These are phyloP conservation scores for Aix galericulata DNA, from an alignment of 2,113 vertebrate species.

Conservation along the genomic window DNA sequence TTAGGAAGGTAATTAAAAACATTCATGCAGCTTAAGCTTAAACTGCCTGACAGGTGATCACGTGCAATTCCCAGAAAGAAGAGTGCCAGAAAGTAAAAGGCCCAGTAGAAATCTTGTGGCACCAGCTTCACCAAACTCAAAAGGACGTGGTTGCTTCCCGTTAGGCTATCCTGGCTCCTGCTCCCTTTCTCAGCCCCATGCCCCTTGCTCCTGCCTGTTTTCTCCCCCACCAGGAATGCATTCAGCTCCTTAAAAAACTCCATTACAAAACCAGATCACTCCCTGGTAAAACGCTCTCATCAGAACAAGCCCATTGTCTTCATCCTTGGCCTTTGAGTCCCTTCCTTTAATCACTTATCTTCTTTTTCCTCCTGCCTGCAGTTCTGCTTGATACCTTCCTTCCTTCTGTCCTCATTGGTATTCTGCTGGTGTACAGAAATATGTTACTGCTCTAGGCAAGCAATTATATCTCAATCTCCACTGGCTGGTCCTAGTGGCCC, in stretches of 20 bases:
- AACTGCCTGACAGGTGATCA: not conserved
- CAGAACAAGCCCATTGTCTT: conserved; percentile 13
- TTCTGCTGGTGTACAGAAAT: conserved; percentile 78
- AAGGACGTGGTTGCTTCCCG: not conserved
- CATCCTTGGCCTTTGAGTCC: conserved; percentile 6
- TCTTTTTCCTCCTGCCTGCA: conserved; percentile 27
- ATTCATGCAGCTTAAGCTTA: not conserved
- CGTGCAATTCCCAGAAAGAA: not conserved
- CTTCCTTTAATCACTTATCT: conserved; percentile 43
- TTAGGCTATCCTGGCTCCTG: not conserved
- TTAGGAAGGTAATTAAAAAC: not conserved
- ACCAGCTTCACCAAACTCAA: not conserved
- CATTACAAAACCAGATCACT: not conserved
- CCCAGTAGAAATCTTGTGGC: not conserved
- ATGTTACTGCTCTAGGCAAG: conserved; percentile 81
- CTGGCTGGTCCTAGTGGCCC: conserved; percentile 71
- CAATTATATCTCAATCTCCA: conserved; percentile 82
- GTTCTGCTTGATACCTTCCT: conserved; percentile 40
- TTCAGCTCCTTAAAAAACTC: not conserved
- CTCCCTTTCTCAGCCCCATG: not conserved
- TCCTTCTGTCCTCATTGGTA: conserved; percentile 79
- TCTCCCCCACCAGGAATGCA: not conserved
- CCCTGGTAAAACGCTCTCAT: not conserved
- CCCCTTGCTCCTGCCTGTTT: not conserved
- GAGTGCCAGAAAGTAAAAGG: not conserved